Evolutionary conservation across 2,113 vertebrate genomes (phyloP).

Genomic region (Neogobius melanostomus): DNA sequence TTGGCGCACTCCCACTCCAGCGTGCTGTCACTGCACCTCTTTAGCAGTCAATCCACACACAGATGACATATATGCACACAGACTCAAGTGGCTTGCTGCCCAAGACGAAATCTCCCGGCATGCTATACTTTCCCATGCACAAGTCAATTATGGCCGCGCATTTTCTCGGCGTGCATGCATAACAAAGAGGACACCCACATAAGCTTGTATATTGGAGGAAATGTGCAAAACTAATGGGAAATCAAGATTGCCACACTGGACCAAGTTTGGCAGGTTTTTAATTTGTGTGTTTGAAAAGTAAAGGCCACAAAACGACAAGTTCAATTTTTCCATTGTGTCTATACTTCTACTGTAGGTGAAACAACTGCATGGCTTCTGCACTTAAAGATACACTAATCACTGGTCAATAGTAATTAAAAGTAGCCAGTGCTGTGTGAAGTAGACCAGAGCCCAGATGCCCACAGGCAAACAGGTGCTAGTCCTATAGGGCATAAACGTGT

Average conservation of each 20-base stretch:
- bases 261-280: not conserved
- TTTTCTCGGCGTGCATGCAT: not conserved
- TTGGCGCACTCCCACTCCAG: slow-evolving; percentile 4
- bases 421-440: not conserved
- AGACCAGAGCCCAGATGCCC: not conserved
- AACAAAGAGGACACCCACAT: slow-evolving; percentile 3
- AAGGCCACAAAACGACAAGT: slow-evolving; percentile 49
- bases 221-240: slow-evolving; percentile 1
- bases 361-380: slow-evolving; percentile 6
- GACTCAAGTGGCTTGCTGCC: slow-evolving; percentile 19
- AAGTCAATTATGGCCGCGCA: not conserved
- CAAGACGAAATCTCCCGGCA: slow-evolving; percentile 6
- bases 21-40: slow-evolving; percentile 18
- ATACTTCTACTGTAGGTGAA: not conserved
- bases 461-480: not conserved
- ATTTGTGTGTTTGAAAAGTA: slow-evolving; percentile 35
- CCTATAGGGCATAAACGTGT: not conserved
- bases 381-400: slow-evolving; percentile 9
- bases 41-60: slow-evolving; percentile 7
- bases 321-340: slow-evolving; percentile 49
- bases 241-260: too few species aligned
- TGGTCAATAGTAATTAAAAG: slow-evolving; percentile 42
- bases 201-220: not conserved
- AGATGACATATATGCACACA: slow-evolving; percentile 7
- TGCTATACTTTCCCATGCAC: not conserved